These are phyloP conservation scores for Spisula subtruncata DNA, from an alignment of 2,888 invertebrate species.

Conservation along the genomic window DNA sequence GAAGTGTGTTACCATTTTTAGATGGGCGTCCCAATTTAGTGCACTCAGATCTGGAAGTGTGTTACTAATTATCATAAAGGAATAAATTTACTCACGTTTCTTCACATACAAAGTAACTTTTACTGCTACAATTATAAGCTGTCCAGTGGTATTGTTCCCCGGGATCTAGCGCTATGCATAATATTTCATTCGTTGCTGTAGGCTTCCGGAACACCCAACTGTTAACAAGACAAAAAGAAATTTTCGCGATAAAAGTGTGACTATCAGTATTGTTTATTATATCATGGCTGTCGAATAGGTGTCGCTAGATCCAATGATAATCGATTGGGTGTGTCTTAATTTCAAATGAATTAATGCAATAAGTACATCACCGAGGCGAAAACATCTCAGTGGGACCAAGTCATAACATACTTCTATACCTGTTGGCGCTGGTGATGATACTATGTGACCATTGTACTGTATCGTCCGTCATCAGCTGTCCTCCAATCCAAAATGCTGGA, in stretches of 20 bases:
- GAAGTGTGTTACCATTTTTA: no score
- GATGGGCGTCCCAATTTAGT: no score
- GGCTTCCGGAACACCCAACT: not conserved
- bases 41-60: no score
- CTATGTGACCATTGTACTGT: not conserved
- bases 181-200: not conserved
- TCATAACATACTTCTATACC: no score
- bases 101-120: not conserved
- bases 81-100: not conserved
- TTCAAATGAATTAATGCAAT: no score
- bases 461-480: not conserved
- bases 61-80: no score
- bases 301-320: not conserved
- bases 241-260: no score
- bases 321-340: no score
- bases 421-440: not conserved
- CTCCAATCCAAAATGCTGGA: not conserved
- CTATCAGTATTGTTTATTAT: no score
- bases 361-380: not conserved
- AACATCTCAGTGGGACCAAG: no score
- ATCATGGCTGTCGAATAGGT: no score
- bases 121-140: not conserved
- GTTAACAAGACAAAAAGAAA: no score
- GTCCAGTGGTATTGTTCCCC: not conserved
- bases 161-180: not conserved